phyloP scores from a whole-genome alignment of 2,797 vertebrate species.

The Bradypodion ventrale region DNA sequence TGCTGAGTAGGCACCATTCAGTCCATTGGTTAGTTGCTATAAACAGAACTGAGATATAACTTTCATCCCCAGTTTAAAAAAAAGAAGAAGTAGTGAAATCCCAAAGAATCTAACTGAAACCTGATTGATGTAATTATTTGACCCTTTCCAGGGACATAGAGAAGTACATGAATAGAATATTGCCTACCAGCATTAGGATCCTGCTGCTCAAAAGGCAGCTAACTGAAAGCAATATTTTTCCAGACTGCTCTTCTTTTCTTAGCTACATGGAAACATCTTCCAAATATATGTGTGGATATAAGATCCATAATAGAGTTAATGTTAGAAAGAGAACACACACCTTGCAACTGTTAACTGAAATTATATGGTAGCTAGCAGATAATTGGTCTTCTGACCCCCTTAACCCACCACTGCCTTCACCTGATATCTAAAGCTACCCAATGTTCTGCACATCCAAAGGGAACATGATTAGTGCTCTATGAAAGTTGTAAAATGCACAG shows the following conservation, averaged over 20 bases:
- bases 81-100: neutral
- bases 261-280: neutral
- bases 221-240: neutral
- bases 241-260: neutral
- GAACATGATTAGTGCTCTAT: neutral
- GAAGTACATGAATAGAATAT: neutral
- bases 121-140: neutral
- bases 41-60: neutral
- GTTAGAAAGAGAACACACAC: neutral
- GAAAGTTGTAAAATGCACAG: neutral
- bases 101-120: neutral
- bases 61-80: neutral
- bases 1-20: neutral
- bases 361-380: conserved; percentile 16
- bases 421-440: conserved; percentile 11
- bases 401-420: neutral
- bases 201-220: neutral
- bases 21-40: neutral
- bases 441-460: conserved; percentile 21
- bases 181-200: neutral
- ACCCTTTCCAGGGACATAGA: neutral
- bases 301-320: neutral
- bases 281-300: neutral
- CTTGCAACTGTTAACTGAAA: neutral
- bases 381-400: conserved; percentile 23